Evolutionary conservation across 2,888 invertebrate species (phyloP).

Genomic region (Acanthosepion esculentum): DNA sequence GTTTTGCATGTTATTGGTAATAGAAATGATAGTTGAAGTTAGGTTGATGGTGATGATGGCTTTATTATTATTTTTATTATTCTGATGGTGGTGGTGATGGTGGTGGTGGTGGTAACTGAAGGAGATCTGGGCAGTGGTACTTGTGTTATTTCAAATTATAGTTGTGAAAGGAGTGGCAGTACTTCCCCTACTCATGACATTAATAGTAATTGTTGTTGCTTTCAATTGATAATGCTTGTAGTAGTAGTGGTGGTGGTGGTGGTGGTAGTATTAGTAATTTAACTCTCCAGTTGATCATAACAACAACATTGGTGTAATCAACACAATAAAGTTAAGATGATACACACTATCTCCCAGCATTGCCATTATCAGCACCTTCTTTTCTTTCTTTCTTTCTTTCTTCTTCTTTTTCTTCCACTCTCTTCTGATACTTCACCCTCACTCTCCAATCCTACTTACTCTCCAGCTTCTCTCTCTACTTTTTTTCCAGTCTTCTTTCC

Average conservation of each 20-base stretch:
- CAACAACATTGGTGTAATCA: background rate
- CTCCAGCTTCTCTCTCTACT: background rate
- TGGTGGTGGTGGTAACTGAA: background rate
- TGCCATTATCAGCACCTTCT: background rate
- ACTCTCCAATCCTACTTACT: background rate
- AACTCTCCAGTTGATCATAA: background rate
- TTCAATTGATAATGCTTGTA: background rate
- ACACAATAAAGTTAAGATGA: background rate
- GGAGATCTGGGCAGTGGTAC: background rate
- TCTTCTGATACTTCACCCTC: background rate
- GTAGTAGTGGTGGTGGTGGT: background rate
- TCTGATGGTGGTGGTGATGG: background rate
- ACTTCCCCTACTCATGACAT: background rate
- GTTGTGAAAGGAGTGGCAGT: background rate
- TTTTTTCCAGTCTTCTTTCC: background rate
- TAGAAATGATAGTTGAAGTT: background rate
- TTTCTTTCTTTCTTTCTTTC: background rate
- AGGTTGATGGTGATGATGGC: background rate
- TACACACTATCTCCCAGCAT: background rate
- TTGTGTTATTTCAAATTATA: background rate
- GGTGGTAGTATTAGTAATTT: background rate
- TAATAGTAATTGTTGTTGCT: background rate
- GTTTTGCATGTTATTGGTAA: background rate
- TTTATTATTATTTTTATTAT: conserved; percentile 10
- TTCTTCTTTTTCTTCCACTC: background rate